Evolutionary conservation across 2,113 vertebrate genomes (phyloP).

Genomic region (Azemiops feae): DNA sequence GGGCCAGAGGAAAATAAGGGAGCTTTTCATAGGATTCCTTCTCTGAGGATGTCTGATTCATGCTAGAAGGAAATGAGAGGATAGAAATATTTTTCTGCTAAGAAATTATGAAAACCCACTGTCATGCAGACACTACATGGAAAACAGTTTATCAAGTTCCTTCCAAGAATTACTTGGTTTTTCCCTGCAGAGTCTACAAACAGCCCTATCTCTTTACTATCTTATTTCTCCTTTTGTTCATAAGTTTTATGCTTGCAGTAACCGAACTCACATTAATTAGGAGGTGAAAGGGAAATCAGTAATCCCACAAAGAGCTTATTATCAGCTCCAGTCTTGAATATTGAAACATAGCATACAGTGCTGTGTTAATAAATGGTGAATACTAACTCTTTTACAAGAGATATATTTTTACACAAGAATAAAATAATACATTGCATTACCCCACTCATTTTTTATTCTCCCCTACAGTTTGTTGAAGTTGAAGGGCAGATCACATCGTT

Average conservation of each 20-base stretch:
- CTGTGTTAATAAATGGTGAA: not conserved
- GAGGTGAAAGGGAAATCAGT: not conserved
- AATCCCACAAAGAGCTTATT: not conserved
- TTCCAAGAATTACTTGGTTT: not conserved
- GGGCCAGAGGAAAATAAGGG: not conserved
- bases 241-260: not conserved
- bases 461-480: slow-evolving; percentile 96
- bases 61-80: not conserved
- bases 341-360: not conserved
- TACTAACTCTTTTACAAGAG: not conserved
- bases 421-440: not conserved
- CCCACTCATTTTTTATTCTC: slow-evolving; percentile 5
- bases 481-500: slow-evolving; percentile 99
- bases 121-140: not conserved
- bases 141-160: not conserved
- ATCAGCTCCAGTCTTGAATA: not conserved
- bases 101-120: not conserved
- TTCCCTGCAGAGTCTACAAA: slow-evolving; percentile 5
- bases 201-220: not conserved
- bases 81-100: not conserved
- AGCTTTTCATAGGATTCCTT: not conserved
- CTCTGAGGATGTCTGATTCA: not conserved
- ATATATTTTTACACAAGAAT: not conserved
- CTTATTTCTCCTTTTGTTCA: not conserved
- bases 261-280: not conserved